phyloP scores from a whole-genome alignment of 2,797 vertebrate genomes.

The Oryzias dopingdopingensis region DNA sequence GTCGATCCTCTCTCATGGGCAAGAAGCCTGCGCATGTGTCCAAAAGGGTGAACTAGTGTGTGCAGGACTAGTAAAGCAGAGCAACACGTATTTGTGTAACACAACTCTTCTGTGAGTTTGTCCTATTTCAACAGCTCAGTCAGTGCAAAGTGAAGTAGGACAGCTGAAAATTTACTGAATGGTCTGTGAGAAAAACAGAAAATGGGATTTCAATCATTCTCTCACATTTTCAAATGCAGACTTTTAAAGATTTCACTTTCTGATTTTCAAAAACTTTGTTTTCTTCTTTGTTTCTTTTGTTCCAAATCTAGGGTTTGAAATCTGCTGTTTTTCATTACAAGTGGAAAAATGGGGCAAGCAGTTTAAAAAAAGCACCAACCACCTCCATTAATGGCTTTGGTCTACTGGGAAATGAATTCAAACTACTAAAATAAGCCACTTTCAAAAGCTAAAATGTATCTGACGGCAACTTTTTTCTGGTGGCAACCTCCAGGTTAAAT shows the following conservation, averaged over 20 bases:
- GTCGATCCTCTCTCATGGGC: conserved; percentile 69
- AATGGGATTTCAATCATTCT: conserved; percentile 2
- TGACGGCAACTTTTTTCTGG: conserved; percentile 41
- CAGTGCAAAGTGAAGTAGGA: conserved; percentile 41
- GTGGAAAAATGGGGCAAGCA: conserved; percentile 56
- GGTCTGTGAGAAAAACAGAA: conserved; percentile 19
- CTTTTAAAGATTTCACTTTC: conserved; percentile 22
- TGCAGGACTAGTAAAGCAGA: conserved; percentile 13
- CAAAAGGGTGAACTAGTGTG: conserved; percentile 31
- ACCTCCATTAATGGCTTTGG: conserved; percentile 57
- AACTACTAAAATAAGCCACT: conserved; percentile 54
- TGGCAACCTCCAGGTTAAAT: conserved; percentile 38
- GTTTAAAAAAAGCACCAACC: conserved; percentile 56
- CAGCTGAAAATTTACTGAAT: conserved; percentile 18
- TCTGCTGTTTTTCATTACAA: conserved; percentile 73
- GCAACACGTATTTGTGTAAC: conserved; percentile 29
- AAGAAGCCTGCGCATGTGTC: conserved; percentile 53
- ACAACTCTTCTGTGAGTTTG: conserved; percentile 41
- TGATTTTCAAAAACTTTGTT: conserved; percentile 35
- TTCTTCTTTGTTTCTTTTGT: conserved; percentile 24
- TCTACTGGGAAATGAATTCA: conserved; percentile 57
- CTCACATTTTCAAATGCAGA: conserved; percentile 11
- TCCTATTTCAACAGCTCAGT: conserved; percentile 43
- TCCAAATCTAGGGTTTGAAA: conserved; percentile 57
- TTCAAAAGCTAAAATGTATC: conserved; percentile 31